A percentile compares a stretch with the other conserved stretches of the same genome.
These are phyloP conservation scores for Tetramorium parvispinum DNA, from an alignment of 1,140 invertebrate genomes.

Conservation along the genomic window DNA sequence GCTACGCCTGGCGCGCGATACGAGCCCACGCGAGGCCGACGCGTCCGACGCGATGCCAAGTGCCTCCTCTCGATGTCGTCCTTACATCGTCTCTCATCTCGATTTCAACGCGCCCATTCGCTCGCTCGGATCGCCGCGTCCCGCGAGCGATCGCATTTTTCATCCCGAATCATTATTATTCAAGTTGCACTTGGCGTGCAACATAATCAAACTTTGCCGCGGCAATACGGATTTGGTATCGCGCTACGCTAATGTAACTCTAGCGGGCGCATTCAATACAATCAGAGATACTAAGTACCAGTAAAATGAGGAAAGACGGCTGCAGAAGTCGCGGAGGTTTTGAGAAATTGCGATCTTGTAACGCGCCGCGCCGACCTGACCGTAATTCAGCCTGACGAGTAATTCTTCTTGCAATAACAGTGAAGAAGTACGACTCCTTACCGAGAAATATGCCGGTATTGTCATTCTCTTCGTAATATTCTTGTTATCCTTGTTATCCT, in stretches of 20 bases:
- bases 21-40: constrained; percentile 32
- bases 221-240: background rate
- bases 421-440: constrained; percentile 10
- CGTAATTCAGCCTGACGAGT: constrained; percentile 54
- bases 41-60: constrained; percentile 17
- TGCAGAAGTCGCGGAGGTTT: constrained; percentile 27
- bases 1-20: constrained; percentile 14
- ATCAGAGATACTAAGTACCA: constrained; percentile 29
- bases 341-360: constrained; percentile 53
- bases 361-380: constrained; percentile 19
- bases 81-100: constrained; percentile 10
- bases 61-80: constrained; percentile 32
- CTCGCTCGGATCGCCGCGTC: background rate
- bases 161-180: constrained; percentile 29
- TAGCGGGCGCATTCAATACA: constrained; percentile 17
- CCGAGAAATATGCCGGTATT: constrained; percentile 20
- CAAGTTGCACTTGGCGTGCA: constrained; percentile 25
- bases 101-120: constrained; percentile 30
- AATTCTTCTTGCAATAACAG: constrained; percentile 47
- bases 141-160: constrained; percentile 24
- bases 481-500: constrained; percentile 48
- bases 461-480: constrained; percentile 35
- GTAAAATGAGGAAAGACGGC: constrained; percentile 26
- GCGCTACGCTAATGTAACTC: constrained; percentile 3
- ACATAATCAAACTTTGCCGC: constrained; percentile 43